Conservation (phyloP, 2,113 vertebrate species). For the Channa argus region DNA sequence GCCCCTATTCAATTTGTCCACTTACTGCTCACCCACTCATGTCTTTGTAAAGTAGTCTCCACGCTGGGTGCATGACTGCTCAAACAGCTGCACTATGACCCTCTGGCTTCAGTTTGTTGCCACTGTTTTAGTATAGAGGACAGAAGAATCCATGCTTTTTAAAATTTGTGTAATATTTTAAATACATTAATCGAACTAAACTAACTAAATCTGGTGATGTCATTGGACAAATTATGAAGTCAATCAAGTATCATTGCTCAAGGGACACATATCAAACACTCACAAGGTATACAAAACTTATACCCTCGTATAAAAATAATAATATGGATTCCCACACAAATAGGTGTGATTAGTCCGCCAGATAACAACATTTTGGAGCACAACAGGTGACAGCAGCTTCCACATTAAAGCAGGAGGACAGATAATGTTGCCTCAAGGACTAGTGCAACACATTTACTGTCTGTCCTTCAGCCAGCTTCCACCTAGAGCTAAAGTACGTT, state of each 20-base stretch:
- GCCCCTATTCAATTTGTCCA: conserved; percentile 58
- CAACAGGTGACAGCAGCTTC: conserved; percentile 34
- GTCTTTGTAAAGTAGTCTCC: conserved; percentile 57
- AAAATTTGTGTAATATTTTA: conserved; percentile 17
- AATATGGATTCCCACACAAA: background rate
- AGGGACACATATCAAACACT: background rate
- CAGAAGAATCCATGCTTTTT: conserved; percentile 15
- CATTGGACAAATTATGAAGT: conserved; percentile 11
- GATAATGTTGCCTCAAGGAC: conserved; percentile 57
- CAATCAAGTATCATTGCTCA: background rate
- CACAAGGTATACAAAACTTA: background rate
- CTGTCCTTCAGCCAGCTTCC: conserved; percentile 22
- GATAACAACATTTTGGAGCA: conserved; percentile 8
- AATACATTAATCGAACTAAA: conserved; percentile 39
- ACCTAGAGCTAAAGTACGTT: conserved; percentile 34
- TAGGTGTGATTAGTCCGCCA: background rate
- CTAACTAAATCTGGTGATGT: conserved; percentile 4
- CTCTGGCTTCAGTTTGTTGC: conserved; percentile 32
- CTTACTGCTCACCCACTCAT: conserved; percentile 56
- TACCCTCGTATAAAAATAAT: background rate
- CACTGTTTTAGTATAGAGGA: conserved; percentile 21
- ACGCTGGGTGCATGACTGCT: conserved; percentile 36
- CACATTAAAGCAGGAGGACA: conserved; percentile 36
- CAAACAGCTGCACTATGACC: conserved; percentile 67
- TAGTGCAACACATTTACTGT: conserved; percentile 18